Evolutionary conservation across 2,888 invertebrate species (phyloP).

Genomic region (Drosophila longiperda): DNA sequence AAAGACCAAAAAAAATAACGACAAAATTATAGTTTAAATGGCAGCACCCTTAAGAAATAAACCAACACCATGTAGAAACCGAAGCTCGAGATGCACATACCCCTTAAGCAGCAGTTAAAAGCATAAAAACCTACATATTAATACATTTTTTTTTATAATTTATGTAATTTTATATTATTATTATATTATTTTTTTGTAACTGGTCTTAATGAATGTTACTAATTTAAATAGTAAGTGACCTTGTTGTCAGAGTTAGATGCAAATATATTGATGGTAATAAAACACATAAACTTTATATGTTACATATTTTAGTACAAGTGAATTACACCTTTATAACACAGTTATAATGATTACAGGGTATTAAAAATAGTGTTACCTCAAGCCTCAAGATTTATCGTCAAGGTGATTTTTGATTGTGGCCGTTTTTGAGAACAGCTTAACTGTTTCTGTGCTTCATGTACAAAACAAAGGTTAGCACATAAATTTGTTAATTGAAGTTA

Average conservation of each 20-base stretch:
- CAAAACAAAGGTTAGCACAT: slow-evolving; percentile 60
- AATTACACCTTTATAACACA: neutral
- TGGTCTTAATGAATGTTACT: too few species aligned
- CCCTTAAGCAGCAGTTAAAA: neutral
- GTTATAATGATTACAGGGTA: neutral
- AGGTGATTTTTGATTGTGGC: slow-evolving; percentile 49
- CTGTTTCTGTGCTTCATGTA: slow-evolving; percentile 19
- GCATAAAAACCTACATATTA: too few species aligned
- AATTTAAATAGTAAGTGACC: neutral
- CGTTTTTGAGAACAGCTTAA: slow-evolving; percentile 36
- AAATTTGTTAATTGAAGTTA: slow-evolving; percentile 35
- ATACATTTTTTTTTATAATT: too few species aligned
- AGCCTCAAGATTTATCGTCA: slow-evolving; percentile 47
- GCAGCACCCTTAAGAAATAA: slow-evolving; percentile 52
- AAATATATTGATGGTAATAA: neutral
- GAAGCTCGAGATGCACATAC: neutral
- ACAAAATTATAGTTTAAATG: slow-evolving; percentile 46
- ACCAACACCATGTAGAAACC: slow-evolving; percentile 2
- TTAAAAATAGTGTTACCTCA: slow-evolving; percentile 27
- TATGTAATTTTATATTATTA: too few species aligned
- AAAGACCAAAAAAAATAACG: slow-evolving; percentile 7
- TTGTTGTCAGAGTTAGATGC: neutral
- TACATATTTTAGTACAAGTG: neutral
- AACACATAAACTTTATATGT: neutral
- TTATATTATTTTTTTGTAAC: too few species aligned